These are phyloP conservation scores for Astropecten irregularis DNA, from an alignment of 53 echinoderm and acorn worm genomes.

Conservation along the genomic window DNA sequence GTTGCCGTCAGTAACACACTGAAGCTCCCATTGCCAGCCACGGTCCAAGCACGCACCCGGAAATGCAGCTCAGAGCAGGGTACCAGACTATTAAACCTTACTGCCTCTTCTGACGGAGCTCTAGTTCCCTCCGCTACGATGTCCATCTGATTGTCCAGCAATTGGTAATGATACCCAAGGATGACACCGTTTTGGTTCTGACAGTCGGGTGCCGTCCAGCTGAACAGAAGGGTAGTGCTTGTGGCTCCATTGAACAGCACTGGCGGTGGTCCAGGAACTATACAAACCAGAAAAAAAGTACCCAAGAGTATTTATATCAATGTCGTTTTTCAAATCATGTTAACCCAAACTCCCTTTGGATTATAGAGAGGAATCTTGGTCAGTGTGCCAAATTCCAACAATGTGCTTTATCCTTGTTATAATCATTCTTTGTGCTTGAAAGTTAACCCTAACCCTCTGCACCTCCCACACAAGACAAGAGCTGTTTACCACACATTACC, in stretches of 20 bases:
- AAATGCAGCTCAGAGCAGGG: constrained; percentile 70
- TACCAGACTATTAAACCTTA: constrained; percentile 49
- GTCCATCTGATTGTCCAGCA: neutral
- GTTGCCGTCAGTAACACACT: neutral
- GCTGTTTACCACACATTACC: no score
- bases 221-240: neutral
- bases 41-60: constrained; percentile 64
- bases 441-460: no score
- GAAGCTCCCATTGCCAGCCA: constrained; percentile 73
- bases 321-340: no score
- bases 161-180: constrained; percentile 34
- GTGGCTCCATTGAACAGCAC: neutral
- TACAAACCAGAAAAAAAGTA: neutral
- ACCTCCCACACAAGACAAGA: no score
- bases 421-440: no score
- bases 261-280: constrained; percentile 35
- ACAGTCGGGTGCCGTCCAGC: constrained; percentile 37
- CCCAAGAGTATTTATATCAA: no score
- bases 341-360: no score
- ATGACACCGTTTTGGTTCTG: neutral
- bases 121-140: neutral
- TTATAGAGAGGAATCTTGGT: neutral
- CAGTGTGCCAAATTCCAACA: no score
- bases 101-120: neutral
- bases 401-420: no score